These are phyloP conservation scores for Pycnonotus jocosus DNA, from an alignment of 2,113 vertebrate genomes.

Conservation along the genomic window DNA sequence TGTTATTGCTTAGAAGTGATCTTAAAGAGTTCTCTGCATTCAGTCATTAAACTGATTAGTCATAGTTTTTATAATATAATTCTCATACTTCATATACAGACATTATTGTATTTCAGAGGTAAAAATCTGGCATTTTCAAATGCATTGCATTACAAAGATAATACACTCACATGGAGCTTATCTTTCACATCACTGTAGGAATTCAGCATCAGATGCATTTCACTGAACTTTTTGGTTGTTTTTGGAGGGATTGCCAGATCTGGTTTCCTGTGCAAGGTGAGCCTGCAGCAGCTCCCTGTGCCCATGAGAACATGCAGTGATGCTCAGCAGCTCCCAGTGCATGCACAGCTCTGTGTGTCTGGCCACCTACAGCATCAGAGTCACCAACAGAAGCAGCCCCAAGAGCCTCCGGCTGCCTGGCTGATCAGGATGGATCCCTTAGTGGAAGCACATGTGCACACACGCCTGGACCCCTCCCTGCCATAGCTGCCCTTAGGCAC, in stretches of 20 bases:
- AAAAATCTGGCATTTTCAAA: background rate
- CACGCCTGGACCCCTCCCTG: background rate
- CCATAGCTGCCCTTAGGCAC: background rate
- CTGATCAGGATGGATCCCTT: background rate
- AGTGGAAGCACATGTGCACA: background rate
- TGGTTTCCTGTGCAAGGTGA: fast-evolving
- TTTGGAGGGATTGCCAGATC: background rate
- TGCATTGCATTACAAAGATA: background rate
- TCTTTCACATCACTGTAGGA: background rate
- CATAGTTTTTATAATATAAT: background rate
- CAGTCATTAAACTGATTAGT: background rate
- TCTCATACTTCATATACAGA: background rate
- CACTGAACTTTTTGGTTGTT: background rate
- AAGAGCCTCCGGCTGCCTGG: background rate
- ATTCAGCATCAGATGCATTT: background rate
- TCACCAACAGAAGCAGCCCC: background rate
- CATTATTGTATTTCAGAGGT: background rate
- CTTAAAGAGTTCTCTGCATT: background rate
- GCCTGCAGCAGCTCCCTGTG: background rate
- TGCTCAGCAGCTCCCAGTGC: background rate
- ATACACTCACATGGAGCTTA: background rate
- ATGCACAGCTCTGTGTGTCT: fast-evolving
- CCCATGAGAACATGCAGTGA: fast-evolving
- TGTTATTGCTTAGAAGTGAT: background rate
- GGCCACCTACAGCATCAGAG: background rate